Base-by-base conservation (phyloP, 2,113 vertebrate species). In the Cricetomys ansorgei region DNA sequence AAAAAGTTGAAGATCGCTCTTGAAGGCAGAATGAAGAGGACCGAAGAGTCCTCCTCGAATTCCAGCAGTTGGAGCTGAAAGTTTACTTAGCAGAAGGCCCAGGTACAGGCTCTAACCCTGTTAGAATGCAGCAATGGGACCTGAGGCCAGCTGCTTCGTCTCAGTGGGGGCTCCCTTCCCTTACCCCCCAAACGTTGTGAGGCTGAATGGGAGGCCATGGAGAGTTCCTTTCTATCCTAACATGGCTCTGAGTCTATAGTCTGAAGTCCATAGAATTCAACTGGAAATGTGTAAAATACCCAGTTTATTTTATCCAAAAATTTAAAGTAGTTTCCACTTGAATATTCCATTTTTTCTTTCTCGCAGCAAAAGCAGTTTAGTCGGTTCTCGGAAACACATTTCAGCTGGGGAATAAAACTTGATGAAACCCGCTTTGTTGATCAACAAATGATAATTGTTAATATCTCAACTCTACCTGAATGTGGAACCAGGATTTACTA, bases 321-420 rank as follows among this genome's bases (percentile, higher is more conserved):
- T 59, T 91, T 53, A 12, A 48, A 19, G 40, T 90, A n/a, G 10
- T 70, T 79, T 92, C 48, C 48, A 45, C 59, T 76, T 92, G 12
- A 59, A 27, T 40, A 48, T 29, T n/a, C 11, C n/a, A 21, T 72
- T 62, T 94, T 94, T 31, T 84, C 19, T 21, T 67, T 25, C 72
- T 72, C 48, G 40, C 2, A 3, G 7, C 25, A n/a, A 59, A 69
- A 3, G 67, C 29, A 92, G 69, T 16, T 84, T 19, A 13, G 25
- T 92, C 4, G 13, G 57, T 89, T 92, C 62, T 94, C 55, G 67
- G 93, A 87, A 83, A 92, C 19, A 5, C 55, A 50, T 90, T 86
- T 87, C 55, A 43, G 15, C 29, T 7, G 0, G 88, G 57, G 80
- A 90, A 48, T 53, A 57, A 55, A n/a, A 37, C 16, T 72, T 37